These are phyloP conservation scores for Oreortyx pictus DNA, from an alignment of 2,797 vertebrate genomes.

Conservation along the genomic window DNA sequence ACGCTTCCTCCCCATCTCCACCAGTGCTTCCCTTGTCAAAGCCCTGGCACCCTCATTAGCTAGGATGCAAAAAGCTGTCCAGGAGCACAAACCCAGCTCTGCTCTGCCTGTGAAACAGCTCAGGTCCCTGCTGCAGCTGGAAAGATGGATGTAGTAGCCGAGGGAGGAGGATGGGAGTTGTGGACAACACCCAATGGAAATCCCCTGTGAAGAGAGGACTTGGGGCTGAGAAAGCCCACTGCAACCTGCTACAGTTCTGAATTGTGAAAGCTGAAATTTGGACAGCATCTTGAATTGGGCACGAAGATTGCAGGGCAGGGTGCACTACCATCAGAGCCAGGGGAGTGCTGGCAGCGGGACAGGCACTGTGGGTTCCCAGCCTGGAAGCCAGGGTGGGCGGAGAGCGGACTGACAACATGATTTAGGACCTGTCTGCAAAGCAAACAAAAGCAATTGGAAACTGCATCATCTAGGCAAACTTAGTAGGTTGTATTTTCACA, in stretches of 20 bases:
- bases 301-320: neutral
- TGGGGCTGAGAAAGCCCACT: accelerated
- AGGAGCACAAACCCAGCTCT: accelerated
- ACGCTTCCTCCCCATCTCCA: neutral
- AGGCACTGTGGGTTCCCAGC: conserved; percentile 17
- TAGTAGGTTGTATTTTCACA: conserved; percentile 75
- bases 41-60: neutral
- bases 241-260: neutral
- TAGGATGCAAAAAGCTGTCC: neutral
- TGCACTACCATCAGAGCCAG: too few species aligned
- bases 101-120: accelerated
- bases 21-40: neutral
- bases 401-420: conserved; percentile 57
- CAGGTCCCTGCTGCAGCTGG: neutral
- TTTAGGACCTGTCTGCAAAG: conserved; percentile 71
- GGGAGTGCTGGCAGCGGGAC: neutral
- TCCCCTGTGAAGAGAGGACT: neutral
- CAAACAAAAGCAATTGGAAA: conserved; percentile 72
- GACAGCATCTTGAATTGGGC: neutral
- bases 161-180: neutral
- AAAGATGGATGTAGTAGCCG: neutral
- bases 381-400: conserved; percentile 24
- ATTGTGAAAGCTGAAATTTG: accelerated
- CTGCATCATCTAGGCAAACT: conserved; percentile 67
- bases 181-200: neutral